Conservation (phyloP, 2,113 vertebrate genomes). For the Elgaria multicarinata region DNA sequence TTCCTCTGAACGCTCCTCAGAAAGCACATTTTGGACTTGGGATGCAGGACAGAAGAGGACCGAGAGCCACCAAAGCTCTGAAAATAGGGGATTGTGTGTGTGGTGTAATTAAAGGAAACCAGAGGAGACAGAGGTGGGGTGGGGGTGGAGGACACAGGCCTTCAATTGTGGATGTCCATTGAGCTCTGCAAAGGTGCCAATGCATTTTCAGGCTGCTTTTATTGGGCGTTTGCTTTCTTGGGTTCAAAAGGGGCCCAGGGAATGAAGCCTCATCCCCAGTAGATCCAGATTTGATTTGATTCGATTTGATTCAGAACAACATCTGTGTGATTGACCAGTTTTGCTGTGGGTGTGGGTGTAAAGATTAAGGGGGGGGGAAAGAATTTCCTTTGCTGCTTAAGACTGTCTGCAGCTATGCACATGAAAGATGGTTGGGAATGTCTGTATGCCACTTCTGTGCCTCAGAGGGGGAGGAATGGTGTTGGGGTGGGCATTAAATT, state of each 20-base stretch:
- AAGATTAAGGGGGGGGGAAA: not conserved
- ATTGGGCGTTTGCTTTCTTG: not conserved
- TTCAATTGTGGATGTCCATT: constrained; percentile 32
- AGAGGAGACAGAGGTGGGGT: not conserved
- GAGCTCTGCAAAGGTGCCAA: not conserved
- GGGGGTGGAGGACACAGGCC: not conserved
- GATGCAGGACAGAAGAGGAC: constrained; percentile 38
- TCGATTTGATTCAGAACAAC: not conserved
- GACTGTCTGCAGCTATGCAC: not conserved
- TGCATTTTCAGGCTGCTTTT: not conserved
- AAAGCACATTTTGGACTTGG: not conserved
- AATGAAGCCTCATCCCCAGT: not conserved
- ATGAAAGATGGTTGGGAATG: too few species aligned
- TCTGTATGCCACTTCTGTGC: too few species aligned
- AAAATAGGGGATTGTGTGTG: not conserved
- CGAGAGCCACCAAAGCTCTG: constrained; percentile 31
- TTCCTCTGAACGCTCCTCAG: constrained; percentile 34
- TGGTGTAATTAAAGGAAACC: constrained; percentile 15
- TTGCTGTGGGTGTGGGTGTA: not conserved
- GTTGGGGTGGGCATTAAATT: not conserved
- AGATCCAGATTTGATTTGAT: not conserved
- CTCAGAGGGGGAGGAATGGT: too few species aligned
- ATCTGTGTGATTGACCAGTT: not conserved
- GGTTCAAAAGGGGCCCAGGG: rapidly evolving
- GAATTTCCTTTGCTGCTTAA: not conserved